A percentile compares a stretch with the other conserved stretches of the same genome.
These are phyloP conservation scores for Smittia aterrima DNA, from an alignment of 2,888 invertebrate species.

Conservation along the genomic window DNA sequence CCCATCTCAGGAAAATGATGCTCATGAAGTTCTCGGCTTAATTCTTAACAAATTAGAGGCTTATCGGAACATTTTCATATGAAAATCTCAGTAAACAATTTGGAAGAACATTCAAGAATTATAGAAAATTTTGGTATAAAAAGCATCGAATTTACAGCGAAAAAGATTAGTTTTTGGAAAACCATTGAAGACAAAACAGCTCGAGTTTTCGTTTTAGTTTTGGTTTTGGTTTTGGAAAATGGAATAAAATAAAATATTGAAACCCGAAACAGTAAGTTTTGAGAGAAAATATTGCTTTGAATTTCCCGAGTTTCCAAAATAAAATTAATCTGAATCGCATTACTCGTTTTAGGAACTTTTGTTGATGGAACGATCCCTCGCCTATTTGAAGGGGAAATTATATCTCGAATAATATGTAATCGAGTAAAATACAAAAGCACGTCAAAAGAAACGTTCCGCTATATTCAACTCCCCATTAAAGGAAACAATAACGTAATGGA, in stretches of 20 bases:
- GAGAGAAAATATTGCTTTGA: too few species aligned
- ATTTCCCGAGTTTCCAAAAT: too few species aligned
- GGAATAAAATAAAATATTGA: too few species aligned
- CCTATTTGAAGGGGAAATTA: slow-evolving; percentile 98
- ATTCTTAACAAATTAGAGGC: slow-evolving; percentile 94
- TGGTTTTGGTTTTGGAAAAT: too few species aligned
- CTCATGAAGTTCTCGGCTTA: slow-evolving; percentile 83
- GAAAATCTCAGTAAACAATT: too few species aligned
- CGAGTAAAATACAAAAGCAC: slow-evolving; percentile 95
- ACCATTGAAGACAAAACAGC: too few species aligned
- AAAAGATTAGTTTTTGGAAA: too few species aligned
- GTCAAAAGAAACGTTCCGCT: slow-evolving; percentile 95
- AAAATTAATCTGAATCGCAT: neutral
- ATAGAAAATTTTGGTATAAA: too few species aligned
- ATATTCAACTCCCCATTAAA: slow-evolving; percentile 97
- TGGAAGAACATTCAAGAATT: too few species aligned
- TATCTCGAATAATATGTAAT: slow-evolving; percentile 97
- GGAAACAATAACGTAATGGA: slow-evolving; percentile 95
- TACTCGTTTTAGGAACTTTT: slow-evolving; percentile 64
- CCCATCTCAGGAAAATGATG: slow-evolving; percentile 99
- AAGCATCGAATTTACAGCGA: too few species aligned
- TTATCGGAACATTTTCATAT: too few species aligned
- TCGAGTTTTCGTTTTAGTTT: too few species aligned
- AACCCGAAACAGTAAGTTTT: slow-evolving; percentile 87
- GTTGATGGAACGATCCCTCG: slow-evolving; percentile 97